Evolutionary conservation across 2,113 vertebrate species (phyloP), one percentile per base, ranked within the genome.

Genomic region (Odocoileus hemionus): DNA sequence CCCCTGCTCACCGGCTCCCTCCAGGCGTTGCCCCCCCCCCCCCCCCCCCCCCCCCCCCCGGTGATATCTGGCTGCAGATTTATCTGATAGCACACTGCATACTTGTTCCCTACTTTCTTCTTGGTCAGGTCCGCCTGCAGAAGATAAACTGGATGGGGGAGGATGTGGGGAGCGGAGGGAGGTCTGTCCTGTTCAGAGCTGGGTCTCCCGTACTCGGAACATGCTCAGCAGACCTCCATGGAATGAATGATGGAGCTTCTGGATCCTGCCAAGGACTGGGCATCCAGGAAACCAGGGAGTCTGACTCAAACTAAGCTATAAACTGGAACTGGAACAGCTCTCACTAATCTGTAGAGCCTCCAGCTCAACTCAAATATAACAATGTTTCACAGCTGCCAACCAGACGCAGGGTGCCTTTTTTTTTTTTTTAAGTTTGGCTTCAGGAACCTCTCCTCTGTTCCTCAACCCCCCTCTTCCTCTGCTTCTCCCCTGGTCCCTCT

Each of bases 371-470:
- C 96, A 82, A 78, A 54, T 55, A 70, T 55, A 47, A 94, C 87
- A 61, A 85, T 14, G 82, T 11, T 28, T 7, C 58, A 76, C 47
- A 14, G 82, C 93, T 84, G 88, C 93, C 95, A 86, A 60, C 52
- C 92, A 92, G 92, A 92, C 87, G 14, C 0, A 61, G 82, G 64
- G 11, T 5, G 80, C 33, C 26, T 36, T 43, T 78, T 39, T 93
- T 39, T 74, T 13, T 67, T 82, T 61, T 55, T n/a, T n/a, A 90
- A 90, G 85, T 58, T 52, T 87, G 96, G 93, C 95, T 97, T 96
- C 84, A n/a, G 78, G 45, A 86, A 45, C 30, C 80, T 84, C 17
- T 43, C 36, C 78, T 52, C 26, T 36, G 43, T 47, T 58, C 88
- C 52, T 67, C 15, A 47, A 47, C 10, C 43, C 78, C 17, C 26